Evolutionary conservation across 2,113 vertebrate genomes (phyloP).

Genomic region (Ptilorrhoa leucosticta): DNA sequence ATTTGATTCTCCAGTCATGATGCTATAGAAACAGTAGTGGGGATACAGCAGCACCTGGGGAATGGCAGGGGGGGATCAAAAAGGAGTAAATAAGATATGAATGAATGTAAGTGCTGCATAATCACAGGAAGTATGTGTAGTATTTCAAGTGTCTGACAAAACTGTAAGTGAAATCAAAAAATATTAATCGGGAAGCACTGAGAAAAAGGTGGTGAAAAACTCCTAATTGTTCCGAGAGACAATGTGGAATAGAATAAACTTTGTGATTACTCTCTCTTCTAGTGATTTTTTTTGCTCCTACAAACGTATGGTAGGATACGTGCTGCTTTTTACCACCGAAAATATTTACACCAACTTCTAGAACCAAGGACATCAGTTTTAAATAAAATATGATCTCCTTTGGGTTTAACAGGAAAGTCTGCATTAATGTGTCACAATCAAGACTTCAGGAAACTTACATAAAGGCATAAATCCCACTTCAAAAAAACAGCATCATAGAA

Average conservation of each 20-base stretch:
- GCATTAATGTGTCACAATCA: neutral
- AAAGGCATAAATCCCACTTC: neutral
- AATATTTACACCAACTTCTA: neutral
- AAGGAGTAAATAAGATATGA: neutral
- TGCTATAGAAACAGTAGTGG: neutral
- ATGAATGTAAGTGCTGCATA: neutral
- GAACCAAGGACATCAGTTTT: neutral
- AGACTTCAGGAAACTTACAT: neutral
- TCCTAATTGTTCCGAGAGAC: neutral
- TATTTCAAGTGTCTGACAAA: neutral
- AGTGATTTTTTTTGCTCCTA: neutral
- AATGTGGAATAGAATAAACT: neutral
- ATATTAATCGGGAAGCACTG: neutral
- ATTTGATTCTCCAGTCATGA: neutral
- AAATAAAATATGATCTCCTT: neutral
- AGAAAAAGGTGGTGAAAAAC: neutral
- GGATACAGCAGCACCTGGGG: neutral
- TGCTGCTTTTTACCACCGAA: neutral
- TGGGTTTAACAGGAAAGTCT: neutral
- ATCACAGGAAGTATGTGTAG: neutral
- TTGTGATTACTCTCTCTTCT: neutral
- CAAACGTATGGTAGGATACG: neutral
- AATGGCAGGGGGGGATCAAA: neutral
- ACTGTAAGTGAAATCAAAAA: neutral
- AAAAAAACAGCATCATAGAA: neutral